These are phyloP conservation scores for Akabosia matsudoensis DNA, from an alignment of 1,140 invertebrate genomes.

Conservation along the genomic window DNA sequence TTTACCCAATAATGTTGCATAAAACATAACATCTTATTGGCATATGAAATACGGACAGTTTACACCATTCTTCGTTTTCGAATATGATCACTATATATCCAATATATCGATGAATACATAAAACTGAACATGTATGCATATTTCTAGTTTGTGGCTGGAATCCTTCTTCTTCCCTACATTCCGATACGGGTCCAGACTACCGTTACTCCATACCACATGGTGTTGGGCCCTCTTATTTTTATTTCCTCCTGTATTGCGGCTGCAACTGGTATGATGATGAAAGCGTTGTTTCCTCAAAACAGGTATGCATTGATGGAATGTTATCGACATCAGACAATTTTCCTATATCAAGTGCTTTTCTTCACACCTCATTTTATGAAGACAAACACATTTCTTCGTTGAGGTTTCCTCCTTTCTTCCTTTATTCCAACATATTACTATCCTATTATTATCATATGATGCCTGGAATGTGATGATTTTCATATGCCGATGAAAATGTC, in stretches of 20 bases:
- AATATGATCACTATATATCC: neutral
- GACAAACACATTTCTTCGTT: too few relatives aligned
- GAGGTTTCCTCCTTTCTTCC: too few relatives aligned
- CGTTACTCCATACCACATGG: conserved; percentile 37
- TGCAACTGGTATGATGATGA: conserved; percentile 42
- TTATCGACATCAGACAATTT: too few relatives aligned
- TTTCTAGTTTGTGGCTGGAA: conserved; percentile 41
- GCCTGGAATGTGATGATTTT: too few relatives aligned
- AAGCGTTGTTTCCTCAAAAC: conserved; percentile 34
- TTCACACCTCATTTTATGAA: too few relatives aligned
- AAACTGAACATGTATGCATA: neutral
- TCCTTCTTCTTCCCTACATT: conserved; percentile 43
- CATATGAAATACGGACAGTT: neutral
- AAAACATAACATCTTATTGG: too few relatives aligned
- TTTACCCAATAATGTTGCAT: too few relatives aligned
- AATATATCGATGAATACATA: neutral
- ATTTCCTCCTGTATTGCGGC: conserved; percentile 26
- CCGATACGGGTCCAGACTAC: conserved; percentile 33
- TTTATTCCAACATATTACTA: too few relatives aligned
- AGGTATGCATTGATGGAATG: conserved; percentile 35
- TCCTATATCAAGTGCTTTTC: too few relatives aligned
- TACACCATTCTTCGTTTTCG: neutral
- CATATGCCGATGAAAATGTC: too few relatives aligned
- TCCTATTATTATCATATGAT: too few relatives aligned
- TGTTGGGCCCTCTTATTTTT: conserved; percentile 38